Evolutionary conservation across 1,140 invertebrate species (phyloP), one percentile per base, ranked within the genome.

Genomic region (Triops cancriformis): DNA sequence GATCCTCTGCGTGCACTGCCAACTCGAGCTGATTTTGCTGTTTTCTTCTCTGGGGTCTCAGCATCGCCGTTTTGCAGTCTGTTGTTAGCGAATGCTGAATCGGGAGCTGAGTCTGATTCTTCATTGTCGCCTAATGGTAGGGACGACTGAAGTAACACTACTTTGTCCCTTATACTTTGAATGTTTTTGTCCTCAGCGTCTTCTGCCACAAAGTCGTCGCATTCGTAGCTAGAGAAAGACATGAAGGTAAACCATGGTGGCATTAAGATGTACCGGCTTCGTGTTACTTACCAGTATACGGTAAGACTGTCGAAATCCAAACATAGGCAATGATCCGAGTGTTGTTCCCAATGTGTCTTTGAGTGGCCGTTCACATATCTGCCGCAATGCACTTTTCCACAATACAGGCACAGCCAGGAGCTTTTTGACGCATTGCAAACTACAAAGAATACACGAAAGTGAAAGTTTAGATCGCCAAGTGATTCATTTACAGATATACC

Each of bases 161-260:
- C n/a, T 64, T 14, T 64, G 51, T 90, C 86, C 76, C 89, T 87
- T 81, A 89, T 85, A 83, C 86, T 86, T 82, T 90, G 87, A 81
- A 92, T 86, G 81, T 87, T 86, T 42, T 88, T 86, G 78, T 85
- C 83, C 79, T 86, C 84, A n/a, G 89, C 89, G 82, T 93, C 91
- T 84, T 93, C 93, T 79, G 90, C 88, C 31, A 92, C 89, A 88
- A 91, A 93, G 80, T 93, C 91, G 86, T 94, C 91, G 87, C 92
- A 94, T 80, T 87, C 87, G 82, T 94, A 93, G 85, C 92, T 92
- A 86, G 78, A 89, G 88, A 79, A 82, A 74, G 80, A 80, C 74
- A 73, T 18, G 0, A 18, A 80, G 77, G 4, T 76, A 79, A n/a
- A 31, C n/a, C 5, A 5, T n/a, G 73, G 7, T 37, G 31, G 7